phyloP scores from a whole-genome alignment of 2,888 invertebrate genomes.

The Limnephilus auricula region DNA sequence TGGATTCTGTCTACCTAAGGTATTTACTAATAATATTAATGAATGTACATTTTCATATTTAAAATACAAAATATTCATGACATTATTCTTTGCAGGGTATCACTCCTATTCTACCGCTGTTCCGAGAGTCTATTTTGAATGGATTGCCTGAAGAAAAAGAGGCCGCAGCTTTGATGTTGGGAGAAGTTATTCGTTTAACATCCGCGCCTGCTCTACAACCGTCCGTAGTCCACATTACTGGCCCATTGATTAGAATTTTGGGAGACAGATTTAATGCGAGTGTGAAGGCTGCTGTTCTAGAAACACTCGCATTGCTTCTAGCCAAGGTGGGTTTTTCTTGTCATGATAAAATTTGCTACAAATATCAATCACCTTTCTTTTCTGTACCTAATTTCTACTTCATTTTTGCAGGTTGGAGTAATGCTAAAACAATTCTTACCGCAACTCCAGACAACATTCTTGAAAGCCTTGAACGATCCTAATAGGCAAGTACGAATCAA shows the following conservation, averaged over 20 bases:
- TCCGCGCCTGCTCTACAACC: constrained; percentile 93
- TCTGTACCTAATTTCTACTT: background rate
- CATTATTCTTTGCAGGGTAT: constrained; percentile 81
- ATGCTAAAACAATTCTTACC: constrained; percentile 98
- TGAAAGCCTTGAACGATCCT: constrained; percentile 95
- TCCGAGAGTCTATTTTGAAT: constrained; percentile 97
- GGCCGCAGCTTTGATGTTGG: constrained; percentile 93
- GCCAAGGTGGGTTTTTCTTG: constrained; percentile 82
- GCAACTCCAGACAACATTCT: constrained; percentile 98
- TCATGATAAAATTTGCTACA: background rate
- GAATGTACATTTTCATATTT: background rate
- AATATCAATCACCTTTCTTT: background rate
- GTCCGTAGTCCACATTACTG: constrained; percentile 97
- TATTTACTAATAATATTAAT: constrained; percentile 67
- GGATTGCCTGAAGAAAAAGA: constrained; percentile 97
- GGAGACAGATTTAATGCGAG: constrained; percentile 96
- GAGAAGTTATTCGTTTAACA: constrained; percentile 89
- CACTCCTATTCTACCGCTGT: constrained; percentile 94
- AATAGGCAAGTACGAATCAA: constrained; percentile 92
- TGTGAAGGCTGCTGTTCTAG: constrained; percentile 97
- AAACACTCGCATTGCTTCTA: constrained; percentile 94
- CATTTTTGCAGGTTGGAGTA: constrained; percentile 85
- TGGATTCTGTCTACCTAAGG: constrained; percentile 95
- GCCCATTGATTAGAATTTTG: constrained; percentile 97
- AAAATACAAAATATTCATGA: background rate